Evolutionary conservation across 2,797 vertebrate species (phyloP), one percentile per base, ranked within the genome.

Genomic region (Takifugu rubripes): DNA sequence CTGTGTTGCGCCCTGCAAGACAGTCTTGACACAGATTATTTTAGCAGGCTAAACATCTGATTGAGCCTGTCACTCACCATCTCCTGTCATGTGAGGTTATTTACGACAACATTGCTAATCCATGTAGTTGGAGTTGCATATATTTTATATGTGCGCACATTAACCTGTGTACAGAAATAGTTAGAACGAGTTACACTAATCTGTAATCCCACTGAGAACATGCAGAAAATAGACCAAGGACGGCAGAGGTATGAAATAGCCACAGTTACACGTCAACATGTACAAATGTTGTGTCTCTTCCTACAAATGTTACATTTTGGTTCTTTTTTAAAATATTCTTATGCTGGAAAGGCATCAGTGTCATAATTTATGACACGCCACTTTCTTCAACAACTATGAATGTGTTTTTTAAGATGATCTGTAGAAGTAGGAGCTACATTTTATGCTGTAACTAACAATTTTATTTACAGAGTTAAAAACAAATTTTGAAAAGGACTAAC

Each of bases 151-250:
- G 8, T 44, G 14, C 61, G 25, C 54, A 66, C 17, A 49, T 66
- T 68, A 48, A n/a, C 63, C 27, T 59, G 45, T 62, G 48, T 51
- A 31, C 45, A 70, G 29, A 50, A 70, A 40, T 49, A 70, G 53
- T 77, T 72, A 74, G 57, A 66, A 55, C 75, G 60, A 53, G 46
- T 25, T 21, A 25, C 53, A 33, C 61, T 87, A 84, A 88, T 84
- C 70, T 74, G 45, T 88, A 85, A 88, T 88, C 84, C 74, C 60
- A 47, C 59, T 68, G 79, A 60, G 71, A 78, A 83, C 67, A 78
- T 49, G 59, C 52, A 56, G 40, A 73, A 84, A 86, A 75, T 62
- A 66, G 70, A 64, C 61, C 53, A 70, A 49, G 66, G 15, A 25
- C 70, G 74, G 73, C 72, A 72, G 14, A 76, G 12, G 65, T 26